phyloP scores from a whole-genome alignment of 2,113 vertebrate genomes.

The Dasyornis broadbenti region DNA sequence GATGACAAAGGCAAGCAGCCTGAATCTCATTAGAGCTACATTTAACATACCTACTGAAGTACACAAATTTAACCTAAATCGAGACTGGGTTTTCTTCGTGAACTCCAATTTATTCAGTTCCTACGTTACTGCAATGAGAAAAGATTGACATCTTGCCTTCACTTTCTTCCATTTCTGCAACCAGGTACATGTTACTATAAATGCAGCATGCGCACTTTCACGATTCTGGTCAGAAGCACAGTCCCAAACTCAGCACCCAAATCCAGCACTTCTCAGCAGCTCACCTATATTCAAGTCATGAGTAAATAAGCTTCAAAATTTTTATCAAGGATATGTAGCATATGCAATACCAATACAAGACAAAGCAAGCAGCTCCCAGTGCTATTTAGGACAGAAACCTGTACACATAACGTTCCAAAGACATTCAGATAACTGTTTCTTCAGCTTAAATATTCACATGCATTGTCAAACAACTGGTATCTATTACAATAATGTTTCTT shows the following conservation, averaged over 20 bases:
- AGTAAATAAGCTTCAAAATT: not conserved
- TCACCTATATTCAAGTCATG: not conserved
- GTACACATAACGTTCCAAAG: not conserved
- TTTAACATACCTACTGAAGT: not conserved
- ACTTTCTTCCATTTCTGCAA: not conserved
- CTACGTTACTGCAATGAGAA: not conserved
- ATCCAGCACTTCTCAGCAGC: not conserved
- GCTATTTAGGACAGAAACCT: not conserved
- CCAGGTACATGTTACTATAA: not conserved
- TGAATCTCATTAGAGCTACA: not conserved
- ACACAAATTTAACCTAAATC: not conserved
- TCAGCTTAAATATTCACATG: not conserved
- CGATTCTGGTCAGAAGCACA: not conserved
- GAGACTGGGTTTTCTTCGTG: not conserved
- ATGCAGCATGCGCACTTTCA: not conserved
- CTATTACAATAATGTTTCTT: not conserved
- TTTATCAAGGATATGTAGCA: not conserved
- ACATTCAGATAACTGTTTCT: not conserved
- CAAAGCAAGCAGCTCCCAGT: not conserved
- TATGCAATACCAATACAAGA: not conserved
- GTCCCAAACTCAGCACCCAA: not conserved
- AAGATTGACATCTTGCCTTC: not conserved
- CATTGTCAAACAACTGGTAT: not conserved
- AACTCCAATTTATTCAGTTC: not conserved
- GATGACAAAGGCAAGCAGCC: conserved; percentile 6